Evolutionary conservation across 2,113 vertebrate genomes (phyloP).

Genomic region (Eidolon helvum): DNA sequence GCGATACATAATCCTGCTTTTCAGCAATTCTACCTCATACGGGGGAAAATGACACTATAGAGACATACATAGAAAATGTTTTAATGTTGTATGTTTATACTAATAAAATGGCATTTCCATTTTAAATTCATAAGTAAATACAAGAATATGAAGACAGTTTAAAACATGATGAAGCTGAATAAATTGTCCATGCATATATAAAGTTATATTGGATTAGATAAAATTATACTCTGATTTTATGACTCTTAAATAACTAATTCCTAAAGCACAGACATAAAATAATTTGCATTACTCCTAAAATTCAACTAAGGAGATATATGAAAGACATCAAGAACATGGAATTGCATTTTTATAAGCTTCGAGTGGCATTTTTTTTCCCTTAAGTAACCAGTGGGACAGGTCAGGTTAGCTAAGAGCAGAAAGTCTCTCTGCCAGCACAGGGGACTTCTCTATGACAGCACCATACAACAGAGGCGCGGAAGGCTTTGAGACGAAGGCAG

Average conservation of each 20-base stretch:
- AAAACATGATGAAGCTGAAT: background rate
- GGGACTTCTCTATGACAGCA: fast-evolving
- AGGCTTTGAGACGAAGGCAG: background rate
- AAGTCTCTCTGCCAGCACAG: background rate
- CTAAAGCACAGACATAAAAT: background rate
- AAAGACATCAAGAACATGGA: background rate
- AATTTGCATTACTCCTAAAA: background rate
- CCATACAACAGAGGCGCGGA: background rate
- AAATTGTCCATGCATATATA: background rate
- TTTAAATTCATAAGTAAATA: slow-evolving; percentile 3
- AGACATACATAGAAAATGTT: background rate
- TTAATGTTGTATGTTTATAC: background rate
- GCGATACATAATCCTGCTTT: background rate
- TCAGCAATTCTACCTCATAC: background rate
- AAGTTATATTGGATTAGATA: background rate
- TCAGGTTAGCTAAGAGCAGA: background rate
- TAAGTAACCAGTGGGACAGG: background rate
- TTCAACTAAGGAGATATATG: background rate
- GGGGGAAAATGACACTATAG: background rate
- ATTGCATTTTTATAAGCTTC: background rate
- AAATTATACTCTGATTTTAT: background rate
- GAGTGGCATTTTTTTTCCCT: background rate
- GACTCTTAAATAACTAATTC: background rate
- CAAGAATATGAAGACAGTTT: background rate
- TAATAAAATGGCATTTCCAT: background rate